Percentiles rank a stretch among this genome's conserved stretches.
These are phyloP conservation scores for Meteorus cinctellus DNA, from an alignment of 2,888 invertebrate genomes.

Conservation along the genomic window DNA sequence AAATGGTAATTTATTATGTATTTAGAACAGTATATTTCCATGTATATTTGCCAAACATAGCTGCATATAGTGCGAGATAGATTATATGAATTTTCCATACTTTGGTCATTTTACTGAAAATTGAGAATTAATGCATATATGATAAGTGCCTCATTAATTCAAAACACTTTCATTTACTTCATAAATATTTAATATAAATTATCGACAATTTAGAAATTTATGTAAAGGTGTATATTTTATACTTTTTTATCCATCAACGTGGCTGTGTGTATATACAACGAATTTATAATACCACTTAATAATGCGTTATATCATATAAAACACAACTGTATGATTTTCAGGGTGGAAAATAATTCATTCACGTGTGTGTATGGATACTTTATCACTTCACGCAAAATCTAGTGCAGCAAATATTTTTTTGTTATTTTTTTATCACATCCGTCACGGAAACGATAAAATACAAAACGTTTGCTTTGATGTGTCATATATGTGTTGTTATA, in stretches of 20 bases:
- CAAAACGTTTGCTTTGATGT: constrained; percentile 4
- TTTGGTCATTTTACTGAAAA: neutral
- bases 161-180: neutral
- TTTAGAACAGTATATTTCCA: neutral
- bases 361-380: neutral
- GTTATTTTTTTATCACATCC: neutral
- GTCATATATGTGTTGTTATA: neutral
- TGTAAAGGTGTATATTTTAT: neutral
- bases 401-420: neutral
- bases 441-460: constrained; percentile 3
- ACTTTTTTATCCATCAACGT: neutral
- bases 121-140: neutral
- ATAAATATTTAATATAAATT: no score
- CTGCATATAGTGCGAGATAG: neutral
- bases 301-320: no score
- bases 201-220: neutral
- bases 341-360: neutral
- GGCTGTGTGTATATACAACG: neutral
- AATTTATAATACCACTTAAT: no score
- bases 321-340: no score
- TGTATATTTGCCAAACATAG: constrained; percentile 5
- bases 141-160: neutral
- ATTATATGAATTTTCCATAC: neutral
- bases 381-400: neutral
- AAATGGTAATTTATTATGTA: constrained; percentile 20